Base-by-base conservation (phyloP, 2,797 vertebrate genomes). In the Xiphorhynchus erythropygius region DNA sequence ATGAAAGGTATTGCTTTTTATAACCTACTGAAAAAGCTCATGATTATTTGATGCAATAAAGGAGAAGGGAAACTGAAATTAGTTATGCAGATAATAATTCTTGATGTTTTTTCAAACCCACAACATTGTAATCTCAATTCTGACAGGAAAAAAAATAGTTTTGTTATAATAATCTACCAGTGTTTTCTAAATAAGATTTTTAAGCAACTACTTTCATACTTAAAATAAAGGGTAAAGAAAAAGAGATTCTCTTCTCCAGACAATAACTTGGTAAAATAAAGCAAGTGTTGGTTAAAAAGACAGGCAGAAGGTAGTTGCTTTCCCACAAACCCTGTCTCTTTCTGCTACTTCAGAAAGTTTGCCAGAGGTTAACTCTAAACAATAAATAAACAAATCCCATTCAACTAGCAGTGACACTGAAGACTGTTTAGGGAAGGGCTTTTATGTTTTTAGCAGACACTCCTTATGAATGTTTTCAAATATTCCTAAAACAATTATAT, bases 381-480 rank as follows among this genome's bases (percentile, higher is more conserved):
- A 71, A 74, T 17, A 53, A 42, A 5, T 15, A 13, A 77, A 42
- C 27, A 49, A 17, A 35, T 24, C 10, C n/a, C n/a, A 65, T 10
- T 8, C 44, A 41, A 11, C 33, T 18, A 63, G 7, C 18, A 69
- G 11, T 18, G 12, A 8, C 7, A 33, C 8, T 42, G 23, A 30
- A 25, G 19, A 21, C 27, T 32, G 13, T 21, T 50, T 30, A 85
- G 9, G 8, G 11, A 84, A 1, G 2, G 0, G 0, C 1, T 67
- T 71, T 77, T 28, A 44, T 28, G 8, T 70, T 86, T 79, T 79
- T 32, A 59, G 9, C 28, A 63, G 22, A 6, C 0, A 5, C 6
- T 50, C 5, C 42, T 56, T 53, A 56, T 52, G 11, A 67, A 30
- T 30, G 11, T 35, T 42, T 89, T 56, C 37, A 70, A 65, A 37